A percentile compares a stretch with the other conserved stretches of the same genome.
These are phyloP conservation scores for Phaonia tiefii DNA, from an alignment of 2,888 invertebrate species.

Conservation along the genomic window DNA sequence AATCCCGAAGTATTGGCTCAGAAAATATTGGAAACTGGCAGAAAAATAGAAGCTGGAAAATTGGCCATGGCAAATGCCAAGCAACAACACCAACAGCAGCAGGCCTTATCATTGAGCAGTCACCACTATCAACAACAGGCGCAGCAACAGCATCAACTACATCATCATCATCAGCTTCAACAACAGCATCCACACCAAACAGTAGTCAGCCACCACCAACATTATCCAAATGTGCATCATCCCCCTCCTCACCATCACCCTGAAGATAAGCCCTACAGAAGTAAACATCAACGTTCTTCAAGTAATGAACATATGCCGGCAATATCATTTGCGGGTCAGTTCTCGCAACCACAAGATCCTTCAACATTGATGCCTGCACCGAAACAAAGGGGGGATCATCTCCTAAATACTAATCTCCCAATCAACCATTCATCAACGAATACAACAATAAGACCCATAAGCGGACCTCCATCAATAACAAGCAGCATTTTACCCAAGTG, in stretches of 20 bases:
- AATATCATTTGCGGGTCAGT: constrained; percentile 66
- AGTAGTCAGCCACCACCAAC: constrained; percentile 10
- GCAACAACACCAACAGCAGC: constrained; percentile 68
- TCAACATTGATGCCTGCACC: constrained; percentile 80
- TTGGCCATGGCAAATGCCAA: constrained; percentile 79
- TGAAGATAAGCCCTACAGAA: constrained; percentile 63
- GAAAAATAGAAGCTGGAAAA: constrained; percentile 93
- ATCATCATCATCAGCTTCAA: constrained; percentile 35
- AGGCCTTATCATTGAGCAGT: constrained; percentile 51
- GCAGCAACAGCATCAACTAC: constrained; percentile 38
- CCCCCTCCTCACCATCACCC: constrained; percentile 54
- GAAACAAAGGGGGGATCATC: constrained; percentile 57
- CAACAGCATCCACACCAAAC: constrained; percentile 44
- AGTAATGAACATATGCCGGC: constrained; percentile 65
- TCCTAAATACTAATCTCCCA: constrained; percentile 9
- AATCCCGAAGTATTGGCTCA: constrained; percentile 94
- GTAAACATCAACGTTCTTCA: constrained; percentile 58
- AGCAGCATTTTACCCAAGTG: constrained; percentile 74
- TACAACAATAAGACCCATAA: not conserved
- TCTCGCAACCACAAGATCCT: constrained; percentile 50
- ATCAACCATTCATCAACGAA: constrained; percentile 33
- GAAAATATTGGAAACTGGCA: constrained; percentile 93
- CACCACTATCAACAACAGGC: constrained; percentile 51
- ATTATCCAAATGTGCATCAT: constrained; percentile 9
- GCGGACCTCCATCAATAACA: constrained; percentile 38